A percentile compares a stretch with the other conserved stretches of the same genome.
phyloP scores from a whole-genome alignment of 2,113 vertebrate species.

The Campylomormyrus numenius region DNA sequence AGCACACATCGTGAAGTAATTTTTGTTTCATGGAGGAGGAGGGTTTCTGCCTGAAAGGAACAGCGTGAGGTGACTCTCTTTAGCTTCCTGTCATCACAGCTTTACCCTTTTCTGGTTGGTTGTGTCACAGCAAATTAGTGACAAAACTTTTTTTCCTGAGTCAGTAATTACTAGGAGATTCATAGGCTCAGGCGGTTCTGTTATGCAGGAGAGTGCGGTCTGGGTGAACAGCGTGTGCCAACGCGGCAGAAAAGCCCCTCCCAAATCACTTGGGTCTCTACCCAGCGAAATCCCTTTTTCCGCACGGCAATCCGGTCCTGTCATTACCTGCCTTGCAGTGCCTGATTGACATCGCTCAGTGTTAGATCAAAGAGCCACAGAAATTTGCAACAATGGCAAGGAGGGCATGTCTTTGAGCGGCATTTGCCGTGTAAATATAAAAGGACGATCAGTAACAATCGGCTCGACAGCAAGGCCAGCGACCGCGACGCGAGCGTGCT shows the following conservation, averaged over 20 bases:
- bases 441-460: neutral
- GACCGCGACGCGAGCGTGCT: neutral
- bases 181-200: neutral
- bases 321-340: slow-evolving; percentile 49
- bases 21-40: neutral
- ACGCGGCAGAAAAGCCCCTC: neutral
- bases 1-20: neutral
- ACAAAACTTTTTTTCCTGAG: neutral
- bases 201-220: neutral
- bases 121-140: neutral
- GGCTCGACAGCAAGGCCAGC: neutral
- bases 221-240: neutral
- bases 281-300: slow-evolving; percentile 15
- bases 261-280: neutral
- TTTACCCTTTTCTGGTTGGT: neutral
- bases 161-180: neutral
- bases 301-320: slow-evolving; percentile 51
- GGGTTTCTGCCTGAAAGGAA: neutral
- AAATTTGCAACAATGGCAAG: neutral
- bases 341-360: slow-evolving; percentile 58
- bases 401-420: neutral
- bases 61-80: neutral
- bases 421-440: neutral
- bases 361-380: slow-evolving; percentile 45
- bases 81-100: neutral